Evolutionary conservation across 2,797 vertebrate genomes (phyloP), one percentile per base, ranked within the genome.

Genomic region (Danionella dracula): DNA sequence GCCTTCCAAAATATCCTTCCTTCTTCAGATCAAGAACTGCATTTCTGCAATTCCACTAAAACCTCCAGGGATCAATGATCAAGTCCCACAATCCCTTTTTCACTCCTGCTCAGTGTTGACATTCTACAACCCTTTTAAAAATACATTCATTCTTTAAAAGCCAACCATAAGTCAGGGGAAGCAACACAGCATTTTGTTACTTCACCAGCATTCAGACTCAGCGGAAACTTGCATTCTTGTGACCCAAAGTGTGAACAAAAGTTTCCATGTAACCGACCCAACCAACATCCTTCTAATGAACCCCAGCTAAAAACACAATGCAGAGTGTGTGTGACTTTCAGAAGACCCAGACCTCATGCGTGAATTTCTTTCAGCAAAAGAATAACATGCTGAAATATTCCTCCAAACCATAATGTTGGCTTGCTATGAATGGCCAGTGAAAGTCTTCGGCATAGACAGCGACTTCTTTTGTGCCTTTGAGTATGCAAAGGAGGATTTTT

Each of bases 211-310:
- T 29, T 17, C 20, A 42, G 15, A 38, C 46, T 31, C 37, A 34
- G 29, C 48, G 59, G 58, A 68, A 67, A 55, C 45, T 19, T 53
- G 58, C 19, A 15, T 19, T 65, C n/a, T 9, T 21, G 35, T 19
- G 27, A 50, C 60, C 74, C 60, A 76, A 44, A 74, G 38, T 57
- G 56, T 69, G 65, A 68, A 68, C 59, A 71, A 57, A 68, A 71
- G 49, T 68, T 73, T 76, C 63, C 75, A 68, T 57, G 54, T 68
- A 50, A 51, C 45, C 42, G 35, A 51, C 41, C n/a, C 10, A 12
- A 11, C 23, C 40, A 15, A 42, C 45, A 20, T 40, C 10, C 8
- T 20, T 29, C 55, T 62, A 32, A 41, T 32, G 42, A 9, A 38
- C 60, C 32, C 48, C 21, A 37, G 27, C 16, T 48, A 32, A 37